phyloP scores from a whole-genome alignment of 2,888 invertebrate genomes.

The Drosophila pseudotalamancana region DNA sequence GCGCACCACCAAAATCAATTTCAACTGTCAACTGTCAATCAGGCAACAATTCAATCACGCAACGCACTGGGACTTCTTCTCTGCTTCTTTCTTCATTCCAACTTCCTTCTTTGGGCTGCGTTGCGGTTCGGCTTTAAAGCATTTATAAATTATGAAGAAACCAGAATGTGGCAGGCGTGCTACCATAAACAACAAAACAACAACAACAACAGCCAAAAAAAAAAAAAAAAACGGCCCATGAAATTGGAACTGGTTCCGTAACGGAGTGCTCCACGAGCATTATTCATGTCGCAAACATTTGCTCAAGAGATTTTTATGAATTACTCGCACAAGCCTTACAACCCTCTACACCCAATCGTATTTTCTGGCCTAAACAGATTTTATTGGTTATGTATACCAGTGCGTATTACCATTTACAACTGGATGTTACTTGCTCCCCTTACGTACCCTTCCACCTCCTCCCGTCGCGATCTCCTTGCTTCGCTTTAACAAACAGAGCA shows the following conservation, averaged over 20 bases:
- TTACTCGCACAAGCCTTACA: conserved; percentile 50
- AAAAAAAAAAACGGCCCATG: conserved; percentile 12
- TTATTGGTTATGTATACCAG: conserved; percentile 53
- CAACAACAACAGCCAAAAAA: conserved; percentile 6
- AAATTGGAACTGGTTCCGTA: conserved; percentile 10
- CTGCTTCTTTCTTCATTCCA: neutral
- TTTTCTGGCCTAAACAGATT: conserved; percentile 60
- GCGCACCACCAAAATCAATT: conserved; percentile 72
- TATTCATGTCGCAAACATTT: conserved; percentile 71
- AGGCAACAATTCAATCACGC: conserved; percentile 80
- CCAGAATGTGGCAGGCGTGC: conserved; percentile 1
- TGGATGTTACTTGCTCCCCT: conserved; percentile 4
- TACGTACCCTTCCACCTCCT: neutral
- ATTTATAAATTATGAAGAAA: conserved; percentile 46
- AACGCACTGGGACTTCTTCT: conserved; percentile 48
- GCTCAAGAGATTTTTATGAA: conserved; percentile 77
- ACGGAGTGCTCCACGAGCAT: conserved; percentile 14
- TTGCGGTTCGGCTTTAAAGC: conserved; percentile 52
- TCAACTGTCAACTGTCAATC: conserved; percentile 82
- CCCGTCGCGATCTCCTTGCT: too few species aligned
- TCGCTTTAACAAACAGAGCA: neutral
- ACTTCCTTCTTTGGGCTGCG: conserved; percentile 8
- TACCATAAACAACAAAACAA: neutral
- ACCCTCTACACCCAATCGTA: conserved; percentile 15
- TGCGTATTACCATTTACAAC: conserved; percentile 68